Conservation (phyloP, 2,113 vertebrate species). For the Pomatorhinus ruficollis region DNA sequence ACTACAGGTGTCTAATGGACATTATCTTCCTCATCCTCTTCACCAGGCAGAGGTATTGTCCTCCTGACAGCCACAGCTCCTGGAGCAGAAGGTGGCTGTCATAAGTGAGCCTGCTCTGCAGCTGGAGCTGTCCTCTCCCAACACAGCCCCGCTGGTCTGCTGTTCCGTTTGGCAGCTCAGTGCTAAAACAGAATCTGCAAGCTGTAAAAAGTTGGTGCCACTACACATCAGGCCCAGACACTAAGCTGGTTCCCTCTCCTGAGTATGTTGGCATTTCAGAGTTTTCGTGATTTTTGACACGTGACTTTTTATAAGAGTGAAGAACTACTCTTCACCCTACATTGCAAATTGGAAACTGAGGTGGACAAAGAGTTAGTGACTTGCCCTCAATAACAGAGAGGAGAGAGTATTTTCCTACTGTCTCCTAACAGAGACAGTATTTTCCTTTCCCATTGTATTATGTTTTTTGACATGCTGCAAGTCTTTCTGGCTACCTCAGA, state of each 20-base stretch:
- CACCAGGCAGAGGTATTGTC: not conserved
- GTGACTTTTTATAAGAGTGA: not conserved
- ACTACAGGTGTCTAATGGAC: not conserved
- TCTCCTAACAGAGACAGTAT: no score
- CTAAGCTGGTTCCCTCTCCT: not conserved
- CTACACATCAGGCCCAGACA: not conserved
- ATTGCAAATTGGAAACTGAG: not conserved
- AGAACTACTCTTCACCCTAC: not conserved
- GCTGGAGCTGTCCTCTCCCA: not conserved
- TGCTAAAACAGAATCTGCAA: not conserved
- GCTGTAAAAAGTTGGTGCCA: not conserved
- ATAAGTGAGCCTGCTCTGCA: not conserved
- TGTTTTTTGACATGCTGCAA: not conserved
- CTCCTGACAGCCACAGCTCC: accelerated
- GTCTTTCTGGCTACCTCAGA: not conserved
- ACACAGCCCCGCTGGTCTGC: not conserved
- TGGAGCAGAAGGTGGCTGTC: not conserved
- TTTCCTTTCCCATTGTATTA: not conserved
- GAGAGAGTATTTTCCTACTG: not conserved
- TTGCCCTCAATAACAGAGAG: not conserved
- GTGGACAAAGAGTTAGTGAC: not conserved
- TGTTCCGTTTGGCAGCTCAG: not conserved
- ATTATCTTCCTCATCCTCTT: not conserved
- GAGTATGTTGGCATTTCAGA: not conserved
- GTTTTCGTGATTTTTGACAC: not conserved